Base-by-base conservation (phyloP, 1,140 invertebrate genomes). In the Drosophila truncata region DNA sequence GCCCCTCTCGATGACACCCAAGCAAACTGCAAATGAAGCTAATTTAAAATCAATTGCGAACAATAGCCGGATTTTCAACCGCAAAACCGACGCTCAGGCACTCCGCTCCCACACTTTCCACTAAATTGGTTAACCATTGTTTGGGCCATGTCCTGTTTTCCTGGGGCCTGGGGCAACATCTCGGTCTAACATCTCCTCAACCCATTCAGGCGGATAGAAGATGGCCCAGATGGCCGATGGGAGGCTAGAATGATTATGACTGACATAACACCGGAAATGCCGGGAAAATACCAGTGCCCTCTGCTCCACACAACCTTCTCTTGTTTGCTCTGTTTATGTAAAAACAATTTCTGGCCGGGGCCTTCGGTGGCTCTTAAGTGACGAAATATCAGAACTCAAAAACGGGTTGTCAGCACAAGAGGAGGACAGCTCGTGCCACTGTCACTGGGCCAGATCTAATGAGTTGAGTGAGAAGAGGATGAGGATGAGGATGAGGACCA, bases 51-150 rank as follows among this genome's bases (percentile, higher is more conserved):
- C 70, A 73, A 73, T 73, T 73, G 44, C 66, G 54, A 60, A 72
- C 70, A 60, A 73, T 73, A 37, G 67, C 52, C 66, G 66, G 50
- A 71, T 71, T 41, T 41, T 44, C 46, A 69, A 50, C 66, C 67
- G 39, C 69, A 72, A 59, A 70, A 49, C 65, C 39, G 29, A 54
- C 63, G 64, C 63, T 65, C 37, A 35, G 63, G 59, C 63, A 66
- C 63, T 63, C 63, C 63, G 46, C 44, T 46, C 67, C 70, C 70
- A 72, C 67, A 73, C 70, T 72, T 73, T 73, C 70, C 70, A 73
- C 70, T 73, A 73, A 73, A 73, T 73, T 73, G 70, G 70, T 72
- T 73, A 73, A 73, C 70, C 70, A 73, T 73, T 73, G 70, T 73
- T 73, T 73, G 70, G 69, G 29, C 37, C 55, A 73, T 72, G 69